These are phyloP conservation scores for Nixonia krombeini DNA, from an alignment of 1,140 invertebrate genomes.

Conservation along the genomic window DNA sequence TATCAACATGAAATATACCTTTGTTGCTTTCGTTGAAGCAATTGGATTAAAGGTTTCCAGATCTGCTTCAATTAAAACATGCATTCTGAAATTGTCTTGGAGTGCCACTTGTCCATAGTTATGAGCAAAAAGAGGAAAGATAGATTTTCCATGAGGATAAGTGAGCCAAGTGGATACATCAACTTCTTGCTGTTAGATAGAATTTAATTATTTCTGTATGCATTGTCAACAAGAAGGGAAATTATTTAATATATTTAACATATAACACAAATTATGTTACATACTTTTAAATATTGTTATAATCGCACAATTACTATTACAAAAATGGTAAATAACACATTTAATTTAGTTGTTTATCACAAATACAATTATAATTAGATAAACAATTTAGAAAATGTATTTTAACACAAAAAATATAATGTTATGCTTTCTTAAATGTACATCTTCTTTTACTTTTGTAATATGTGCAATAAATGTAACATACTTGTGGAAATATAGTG, in stretches of 20 bases:
- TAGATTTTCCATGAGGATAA: constrained; percentile 67
- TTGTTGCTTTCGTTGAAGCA: constrained; percentile 54
- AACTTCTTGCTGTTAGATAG: constrained; percentile 65
- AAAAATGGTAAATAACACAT: too few species aligned
- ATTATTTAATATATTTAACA: constrained; percentile 37
- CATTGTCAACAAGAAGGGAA: too few species aligned
- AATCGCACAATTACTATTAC: too few species aligned
- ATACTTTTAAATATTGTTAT: too few species aligned
- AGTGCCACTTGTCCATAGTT: constrained; percentile 48
- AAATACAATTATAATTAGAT: too few species aligned
- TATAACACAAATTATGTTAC: too few species aligned
- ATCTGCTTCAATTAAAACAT: constrained; percentile 71
- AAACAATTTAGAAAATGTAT: too few species aligned
- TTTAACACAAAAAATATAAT: constrained; percentile 2
- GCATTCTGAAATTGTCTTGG: constrained; percentile 58
- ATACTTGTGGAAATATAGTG: constrained; percentile 71
- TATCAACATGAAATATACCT: too few species aligned
- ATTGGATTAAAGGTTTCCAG: constrained; percentile 57
- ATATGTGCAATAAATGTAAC: constrained; percentile 3
- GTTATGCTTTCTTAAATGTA: too few species aligned
- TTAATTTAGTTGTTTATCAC: too few species aligned
- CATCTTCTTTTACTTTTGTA: not conserved
- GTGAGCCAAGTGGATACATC: constrained; percentile 72
- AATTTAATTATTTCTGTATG: constrained; percentile 54
- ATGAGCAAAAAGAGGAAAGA: constrained; percentile 70